Evolutionary conservation across 2,888 invertebrate species (phyloP), one percentile per base, ranked within the genome.

Genomic region (Chaitophorus viminalis): DNA sequence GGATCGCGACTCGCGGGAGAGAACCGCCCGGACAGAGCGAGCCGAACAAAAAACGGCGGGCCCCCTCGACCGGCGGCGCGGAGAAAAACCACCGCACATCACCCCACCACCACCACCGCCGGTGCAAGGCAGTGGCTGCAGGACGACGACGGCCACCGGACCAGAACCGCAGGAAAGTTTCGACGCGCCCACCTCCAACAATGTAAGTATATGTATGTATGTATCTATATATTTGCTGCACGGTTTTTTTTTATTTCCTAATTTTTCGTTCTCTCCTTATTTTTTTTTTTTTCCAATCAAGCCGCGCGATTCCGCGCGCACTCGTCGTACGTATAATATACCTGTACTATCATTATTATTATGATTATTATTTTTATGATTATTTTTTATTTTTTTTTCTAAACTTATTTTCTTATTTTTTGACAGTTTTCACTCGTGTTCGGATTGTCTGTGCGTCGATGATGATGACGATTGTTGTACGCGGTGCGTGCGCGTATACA

Each of bases 141-240:
- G 39, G 39, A 25, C 31, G 36, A 36, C 31, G 46, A 31, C 70
- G 84, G 65, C 84, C 84, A 85, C 46, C 77, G 76, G 84, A 85
- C 84, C 84, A 85, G 84, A 85, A 85, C 84, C 84, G 68, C 84
- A 85, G 77, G 84, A 85, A 85, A 85, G 84, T 85, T 85, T 77
- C 84, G 82, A 17, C 39, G n/a, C 72, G 72, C 72, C n/a, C 52
- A 36, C 33, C 46, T 46, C 70, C 72, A n/a, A n/a, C n/a, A n/a
- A n/a, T n/a, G n/a, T n/a, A n/a, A n/a, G n/a, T n/a, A n/a, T n/a
- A n/a, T n/a, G n/a, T n/a, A n/a, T n/a, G n/a, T n/a, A n/a, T n/a
- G n/a, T n/a, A n/a, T n/a, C n/a, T n/a, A n/a, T n/a, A n/a, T n/a
- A n/a, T n/a, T n/a, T n/a, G n/a, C 8, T 6, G 65, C 36, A 25